Evolutionary conservation across 2,113 vertebrate species (phyloP).

Genomic region (Sceloporus tristichus): DNA sequence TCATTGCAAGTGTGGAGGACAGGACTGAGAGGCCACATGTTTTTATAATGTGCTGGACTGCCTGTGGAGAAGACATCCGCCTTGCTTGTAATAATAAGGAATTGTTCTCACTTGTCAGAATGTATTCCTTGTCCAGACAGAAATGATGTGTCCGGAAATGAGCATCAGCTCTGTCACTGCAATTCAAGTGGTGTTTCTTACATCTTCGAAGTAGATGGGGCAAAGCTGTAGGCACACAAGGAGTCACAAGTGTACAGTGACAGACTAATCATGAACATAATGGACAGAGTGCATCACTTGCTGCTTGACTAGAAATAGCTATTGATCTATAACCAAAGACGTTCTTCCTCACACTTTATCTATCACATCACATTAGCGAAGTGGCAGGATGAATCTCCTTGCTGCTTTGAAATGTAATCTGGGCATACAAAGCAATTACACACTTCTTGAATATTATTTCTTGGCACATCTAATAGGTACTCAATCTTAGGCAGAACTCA

Average conservation of each 20-base stretch:
- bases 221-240: neutral
- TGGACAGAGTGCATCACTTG: constrained; percentile 3
- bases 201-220: neutral
- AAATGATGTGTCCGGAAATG: constrained; percentile 22
- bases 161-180: constrained; percentile 3
- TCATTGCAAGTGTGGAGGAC: neutral
- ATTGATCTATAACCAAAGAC: constrained; percentile 23
- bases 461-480: neutral
- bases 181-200: neutral
- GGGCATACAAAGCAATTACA: neutral
- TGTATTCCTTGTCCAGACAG: constrained; percentile 4
- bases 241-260: constrained; percentile 20
- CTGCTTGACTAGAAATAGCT: constrained; percentile 12
- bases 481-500: neutral
- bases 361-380: constrained; percentile 20
- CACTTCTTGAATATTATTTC: neutral
- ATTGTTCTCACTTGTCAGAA: constrained; percentile 27
- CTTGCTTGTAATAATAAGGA: constrained; percentile 13
- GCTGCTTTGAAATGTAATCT: constrained; percentile 3
- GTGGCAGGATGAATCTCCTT: neutral
- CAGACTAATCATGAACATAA: constrained; percentile 12
- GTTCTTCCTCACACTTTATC: constrained; percentile 3
- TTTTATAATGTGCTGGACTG: neutral
- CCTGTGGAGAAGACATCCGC: neutral
- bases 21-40: neutral